These are phyloP conservation scores for Enoplosus armatus DNA, from an alignment of 2,797 vertebrate genomes.

Conservation along the genomic window DNA sequence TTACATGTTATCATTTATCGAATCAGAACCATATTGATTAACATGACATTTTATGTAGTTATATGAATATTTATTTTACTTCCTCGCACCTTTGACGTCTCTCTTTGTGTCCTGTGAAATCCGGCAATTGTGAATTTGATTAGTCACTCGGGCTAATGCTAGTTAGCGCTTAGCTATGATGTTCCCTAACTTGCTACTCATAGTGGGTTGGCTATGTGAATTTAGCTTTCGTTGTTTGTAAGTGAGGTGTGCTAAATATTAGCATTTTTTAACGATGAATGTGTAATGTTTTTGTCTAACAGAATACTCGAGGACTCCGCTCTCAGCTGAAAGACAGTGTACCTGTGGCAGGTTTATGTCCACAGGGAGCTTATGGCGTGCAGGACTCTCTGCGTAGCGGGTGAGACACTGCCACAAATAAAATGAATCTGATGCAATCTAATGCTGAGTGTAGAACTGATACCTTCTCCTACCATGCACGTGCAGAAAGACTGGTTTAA, in stretches of 20 bases:
- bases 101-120: background rate
- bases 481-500: background rate
- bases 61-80: rapidly evolving
- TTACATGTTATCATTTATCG: rapidly evolving
- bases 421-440: background rate
- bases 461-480: background rate
- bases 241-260: rapidly evolving
- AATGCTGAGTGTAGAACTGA: background rate
- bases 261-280: background rate
- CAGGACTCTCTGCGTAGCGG: slow-evolving; percentile 92
- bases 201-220: too few relatives aligned
- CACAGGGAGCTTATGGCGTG: slow-evolving; percentile 89
- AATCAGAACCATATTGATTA: rapidly evolving
- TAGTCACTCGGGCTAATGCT: slow-evolving; percentile 80
- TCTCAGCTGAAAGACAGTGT: slow-evolving; percentile 93
- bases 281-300: background rate
- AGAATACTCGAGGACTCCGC: slow-evolving; percentile 91
- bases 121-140: slow-evolving; percentile 65
- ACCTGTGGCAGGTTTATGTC: slow-evolving; percentile 89
- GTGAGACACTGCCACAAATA: slow-evolving; percentile 70
- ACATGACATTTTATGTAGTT: rapidly evolving
- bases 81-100: rapidly evolving
- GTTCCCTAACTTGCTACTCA: background rate
- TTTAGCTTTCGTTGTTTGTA: background rate
- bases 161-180: slow-evolving; percentile 35